Evolutionary conservation across 2,797 vertebrate genomes (phyloP).

Genomic region (Emys orbicularis): DNA sequence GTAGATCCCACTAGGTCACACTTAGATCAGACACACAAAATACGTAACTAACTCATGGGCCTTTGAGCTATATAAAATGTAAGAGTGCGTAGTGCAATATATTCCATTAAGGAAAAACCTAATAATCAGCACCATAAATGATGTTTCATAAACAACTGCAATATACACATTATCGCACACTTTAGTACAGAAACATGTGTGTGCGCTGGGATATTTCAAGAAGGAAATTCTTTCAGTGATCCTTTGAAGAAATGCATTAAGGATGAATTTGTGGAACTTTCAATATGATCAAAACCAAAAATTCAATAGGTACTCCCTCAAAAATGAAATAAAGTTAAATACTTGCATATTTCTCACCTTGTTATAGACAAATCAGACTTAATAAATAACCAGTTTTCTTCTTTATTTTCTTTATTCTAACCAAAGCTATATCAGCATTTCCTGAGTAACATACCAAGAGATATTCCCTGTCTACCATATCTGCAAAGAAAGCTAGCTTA

Average conservation of each 20-base stretch:
- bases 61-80: rapidly evolving
- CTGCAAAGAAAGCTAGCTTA: background rate
- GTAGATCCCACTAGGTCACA: background rate
- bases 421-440: background rate
- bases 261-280: background rate
- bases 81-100: background rate
- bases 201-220: background rate
- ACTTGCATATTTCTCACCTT: background rate
- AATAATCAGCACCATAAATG: background rate
- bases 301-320: background rate
- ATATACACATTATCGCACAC: rapidly evolving
- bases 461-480: background rate
- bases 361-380: background rate
- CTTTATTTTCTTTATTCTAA: background rate
- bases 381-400: background rate
- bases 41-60: background rate
- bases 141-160: background rate
- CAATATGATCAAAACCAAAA: background rate
- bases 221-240: background rate
- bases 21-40: background rate
- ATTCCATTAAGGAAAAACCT: no score
- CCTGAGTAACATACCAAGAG: background rate
- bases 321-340: rapidly evolving
- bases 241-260: background rate
- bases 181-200: background rate